Percentiles rank a stretch among this genome's conserved stretches.
These are phyloP conservation scores for Calonectris borealis DNA, from an alignment of 2,113 vertebrate species.

Conservation along the genomic window DNA sequence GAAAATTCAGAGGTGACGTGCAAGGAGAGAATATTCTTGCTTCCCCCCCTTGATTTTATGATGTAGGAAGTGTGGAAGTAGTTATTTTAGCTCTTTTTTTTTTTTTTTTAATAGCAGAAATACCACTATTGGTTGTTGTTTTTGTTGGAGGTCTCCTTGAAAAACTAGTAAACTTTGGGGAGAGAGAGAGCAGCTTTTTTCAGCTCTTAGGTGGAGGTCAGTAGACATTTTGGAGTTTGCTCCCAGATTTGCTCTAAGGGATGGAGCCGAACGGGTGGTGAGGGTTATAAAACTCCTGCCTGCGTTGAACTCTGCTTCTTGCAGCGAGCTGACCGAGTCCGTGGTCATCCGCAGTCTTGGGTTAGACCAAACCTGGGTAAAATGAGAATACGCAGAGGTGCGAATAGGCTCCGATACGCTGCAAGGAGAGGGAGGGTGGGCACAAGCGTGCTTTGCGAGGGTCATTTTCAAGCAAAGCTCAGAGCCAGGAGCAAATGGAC, in stretches of 20 bases:
- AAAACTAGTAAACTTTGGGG: not conserved
- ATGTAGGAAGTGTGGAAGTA: not conserved
- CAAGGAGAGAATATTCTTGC: not conserved
- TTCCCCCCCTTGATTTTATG: not conserved
- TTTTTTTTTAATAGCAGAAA: not conserved
- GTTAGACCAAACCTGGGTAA: not conserved
- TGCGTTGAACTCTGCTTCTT: not conserved
- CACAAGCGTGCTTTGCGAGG: not conserved
- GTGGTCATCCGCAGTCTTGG: rapidly evolving
- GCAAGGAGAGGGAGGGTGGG: not conserved
- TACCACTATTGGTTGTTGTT: not conserved
- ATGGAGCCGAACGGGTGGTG: not conserved
- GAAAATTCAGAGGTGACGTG: slow-evolving; percentile 22
- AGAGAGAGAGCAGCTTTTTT: not conserved
- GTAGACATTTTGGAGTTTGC: not conserved
- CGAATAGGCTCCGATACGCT: rapidly evolving
- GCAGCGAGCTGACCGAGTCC: not conserved
- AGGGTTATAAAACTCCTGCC: not conserved
- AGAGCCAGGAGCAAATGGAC: not conserved
- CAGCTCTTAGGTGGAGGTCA: not conserved
- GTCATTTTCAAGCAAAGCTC: not conserved
- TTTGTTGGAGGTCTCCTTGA: not conserved
- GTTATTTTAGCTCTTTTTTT: not conserved
- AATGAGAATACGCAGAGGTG: not conserved
- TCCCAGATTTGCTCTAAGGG: not conserved